Percentiles rank a stretch among this genome's conserved stretches.
Conservation (phyloP, 2,888 invertebrate genomes). For the Drosophila ezoana region DNA sequence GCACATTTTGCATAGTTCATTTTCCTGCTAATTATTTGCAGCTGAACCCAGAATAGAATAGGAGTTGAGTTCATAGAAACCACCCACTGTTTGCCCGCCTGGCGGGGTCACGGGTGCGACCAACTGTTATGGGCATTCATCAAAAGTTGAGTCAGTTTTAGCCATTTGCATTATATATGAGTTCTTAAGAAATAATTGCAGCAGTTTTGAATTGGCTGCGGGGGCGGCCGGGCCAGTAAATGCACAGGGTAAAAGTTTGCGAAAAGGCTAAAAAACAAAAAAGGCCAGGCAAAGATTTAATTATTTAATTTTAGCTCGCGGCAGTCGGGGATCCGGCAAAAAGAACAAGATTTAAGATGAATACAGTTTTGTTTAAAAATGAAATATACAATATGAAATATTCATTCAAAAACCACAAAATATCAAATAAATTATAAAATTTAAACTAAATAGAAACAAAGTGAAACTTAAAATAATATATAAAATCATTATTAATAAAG, state of each 20-base stretch:
- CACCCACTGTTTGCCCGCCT: conserved; percentile 1
- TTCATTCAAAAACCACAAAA: no score
- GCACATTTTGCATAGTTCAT: conserved; percentile 38
- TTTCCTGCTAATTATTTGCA: conserved; percentile 49
- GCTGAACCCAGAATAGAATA: conserved; percentile 23
- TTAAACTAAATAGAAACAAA: background rate
- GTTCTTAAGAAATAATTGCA: conserved; percentile 29
- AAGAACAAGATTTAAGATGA: background rate
- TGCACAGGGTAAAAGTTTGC: conserved; percentile 6
- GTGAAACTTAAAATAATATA: background rate
- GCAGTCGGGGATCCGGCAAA: background rate
- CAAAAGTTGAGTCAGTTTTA: conserved; percentile 24
- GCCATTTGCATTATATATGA: conserved; percentile 32
- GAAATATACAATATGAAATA: no score
- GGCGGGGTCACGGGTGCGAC: conserved; percentile 8
- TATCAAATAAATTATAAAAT: no score
- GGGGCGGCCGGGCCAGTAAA: background rate
- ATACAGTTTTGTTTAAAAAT: no score
- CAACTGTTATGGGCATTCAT: conserved; percentile 33
- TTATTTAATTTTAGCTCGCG: no score
- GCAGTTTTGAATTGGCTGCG: conserved; percentile 1
- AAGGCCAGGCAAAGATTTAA: no score
- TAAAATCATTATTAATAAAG: no score
- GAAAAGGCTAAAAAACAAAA: no score
- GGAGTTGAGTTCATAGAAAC: conserved; percentile 28